phyloP scores from a whole-genome alignment of 2,113 vertebrate genomes.

The Madoqua kirkii region DNA sequence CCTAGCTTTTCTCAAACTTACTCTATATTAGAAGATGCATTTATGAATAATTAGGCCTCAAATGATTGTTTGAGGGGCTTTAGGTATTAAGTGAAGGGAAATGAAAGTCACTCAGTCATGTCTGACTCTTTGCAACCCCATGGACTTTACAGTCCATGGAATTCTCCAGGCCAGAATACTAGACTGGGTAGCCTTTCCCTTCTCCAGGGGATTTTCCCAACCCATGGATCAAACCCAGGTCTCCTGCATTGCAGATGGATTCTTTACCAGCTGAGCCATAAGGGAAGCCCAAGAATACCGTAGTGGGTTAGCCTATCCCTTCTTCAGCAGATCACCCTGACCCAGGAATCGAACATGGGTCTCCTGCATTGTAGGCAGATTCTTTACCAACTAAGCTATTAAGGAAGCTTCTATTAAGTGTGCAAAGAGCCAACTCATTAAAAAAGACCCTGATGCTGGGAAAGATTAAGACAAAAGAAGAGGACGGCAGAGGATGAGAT shows the following conservation, averaged over 20 bases:
- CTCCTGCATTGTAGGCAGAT: neutral
- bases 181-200: neutral
- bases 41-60: neutral
- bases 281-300: neutral
- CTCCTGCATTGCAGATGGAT: rapidly evolving
- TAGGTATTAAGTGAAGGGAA: neutral
- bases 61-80: neutral
- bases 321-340: rapidly evolving
- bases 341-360: neutral
- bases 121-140: neutral
- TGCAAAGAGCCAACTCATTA: neutral
- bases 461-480: neutral
- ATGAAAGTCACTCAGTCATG: neutral
- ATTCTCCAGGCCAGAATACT: neutral
- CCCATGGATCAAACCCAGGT: neutral
- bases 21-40: neutral
- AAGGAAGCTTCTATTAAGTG: neutral
- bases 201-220: neutral
- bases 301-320: neutral
- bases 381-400: neutral
- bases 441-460: neutral
- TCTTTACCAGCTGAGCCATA: neutral
- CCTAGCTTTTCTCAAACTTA: neutral
- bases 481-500: neutral
- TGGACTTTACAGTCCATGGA: neutral